These are phyloP conservation scores for Uromys caudimaculatus DNA, from an alignment of 2,797 vertebrate genomes.

Conservation along the genomic window DNA sequence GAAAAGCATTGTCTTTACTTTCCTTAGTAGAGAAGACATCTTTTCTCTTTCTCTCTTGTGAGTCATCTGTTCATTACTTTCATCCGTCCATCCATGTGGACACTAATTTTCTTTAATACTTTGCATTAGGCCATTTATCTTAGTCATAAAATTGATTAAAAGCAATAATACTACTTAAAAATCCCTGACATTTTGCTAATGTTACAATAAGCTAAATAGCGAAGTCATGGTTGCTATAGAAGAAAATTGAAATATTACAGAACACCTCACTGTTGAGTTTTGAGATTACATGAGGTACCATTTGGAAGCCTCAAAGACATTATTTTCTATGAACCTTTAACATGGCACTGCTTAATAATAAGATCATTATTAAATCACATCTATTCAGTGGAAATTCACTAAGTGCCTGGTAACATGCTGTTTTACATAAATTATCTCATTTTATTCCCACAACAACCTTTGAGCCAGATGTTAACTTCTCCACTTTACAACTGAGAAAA, in stretches of 20 bases:
- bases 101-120: not conserved
- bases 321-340: conserved; percentile 60
- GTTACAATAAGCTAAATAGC: not conserved
- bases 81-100: not conserved
- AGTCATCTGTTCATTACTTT: conserved; percentile 59
- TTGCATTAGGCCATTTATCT: conserved; percentile 10
- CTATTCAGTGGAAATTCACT: conserved; percentile 42
- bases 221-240: conserved; percentile 44
- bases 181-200: conserved; percentile 63
- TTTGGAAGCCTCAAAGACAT: conserved; percentile 30
- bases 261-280: not conserved
- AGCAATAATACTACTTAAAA: conserved; percentile 10
- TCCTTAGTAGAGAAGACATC: not conserved
- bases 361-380: conserved; percentile 54
- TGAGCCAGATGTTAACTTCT: not conserved
- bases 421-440: conserved; percentile 51
- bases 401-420: not conserved
- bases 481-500: not conserved
- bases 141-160: conserved; percentile 54
- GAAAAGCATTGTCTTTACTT: not conserved
- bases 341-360: conserved; percentile 42
- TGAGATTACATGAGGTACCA: conserved; percentile 49
- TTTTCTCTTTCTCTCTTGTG: conserved; percentile 37
- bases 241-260: conserved; percentile 66
- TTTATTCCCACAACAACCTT: conserved; percentile 57